These are phyloP conservation scores for Anodontia alba DNA, from an alignment of 2,888 invertebrate genomes.

Conservation along the genomic window DNA sequence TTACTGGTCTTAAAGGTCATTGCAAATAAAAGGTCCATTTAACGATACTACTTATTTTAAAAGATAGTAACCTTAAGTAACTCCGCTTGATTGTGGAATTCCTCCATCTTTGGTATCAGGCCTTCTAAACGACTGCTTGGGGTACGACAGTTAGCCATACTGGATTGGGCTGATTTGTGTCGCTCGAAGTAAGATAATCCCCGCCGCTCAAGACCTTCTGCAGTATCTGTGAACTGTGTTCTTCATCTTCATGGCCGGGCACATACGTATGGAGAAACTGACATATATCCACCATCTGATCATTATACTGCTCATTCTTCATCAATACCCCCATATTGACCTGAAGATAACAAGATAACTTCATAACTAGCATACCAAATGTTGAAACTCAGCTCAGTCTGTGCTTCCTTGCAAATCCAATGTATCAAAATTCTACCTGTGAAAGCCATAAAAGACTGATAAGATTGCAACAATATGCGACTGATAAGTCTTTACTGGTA, in stretches of 20 bases:
- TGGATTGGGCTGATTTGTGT: conserved; percentile 26
- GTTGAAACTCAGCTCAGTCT: too few relatives aligned
- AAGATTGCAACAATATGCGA: too few relatives aligned
- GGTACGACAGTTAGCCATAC: conserved; percentile 35
- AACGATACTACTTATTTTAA: too few relatives aligned
- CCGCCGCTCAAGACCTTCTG: conserved; percentile 41
- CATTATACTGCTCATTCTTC: conserved; percentile 40
- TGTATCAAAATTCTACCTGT: too few relatives aligned
- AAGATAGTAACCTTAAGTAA: conserved; percentile 32
- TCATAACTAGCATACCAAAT: too few relatives aligned
- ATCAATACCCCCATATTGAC: conserved; percentile 39
- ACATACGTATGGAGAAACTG: conserved; percentile 36
- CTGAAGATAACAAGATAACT: background rate
- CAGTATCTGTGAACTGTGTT: conserved; percentile 6
- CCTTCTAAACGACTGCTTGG: conserved; percentile 42
- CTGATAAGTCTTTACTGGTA: too few relatives aligned
- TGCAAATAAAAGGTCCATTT: too few relatives aligned
- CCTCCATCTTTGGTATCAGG: conserved; percentile 42
- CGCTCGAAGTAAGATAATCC: conserved; percentile 33
- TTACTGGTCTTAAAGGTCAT: too few relatives aligned
- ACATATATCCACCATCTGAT: conserved; percentile 44
- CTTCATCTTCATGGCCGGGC: conserved; percentile 33
- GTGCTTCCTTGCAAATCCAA: too few relatives aligned
- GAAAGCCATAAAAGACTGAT: too few relatives aligned
- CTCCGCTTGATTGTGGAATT: conserved; percentile 48